Evolutionary conservation across 2,888 invertebrate genomes (phyloP), one percentile per base, ranked within the genome.

Genomic region (Micoletzkya japonica): DNA sequence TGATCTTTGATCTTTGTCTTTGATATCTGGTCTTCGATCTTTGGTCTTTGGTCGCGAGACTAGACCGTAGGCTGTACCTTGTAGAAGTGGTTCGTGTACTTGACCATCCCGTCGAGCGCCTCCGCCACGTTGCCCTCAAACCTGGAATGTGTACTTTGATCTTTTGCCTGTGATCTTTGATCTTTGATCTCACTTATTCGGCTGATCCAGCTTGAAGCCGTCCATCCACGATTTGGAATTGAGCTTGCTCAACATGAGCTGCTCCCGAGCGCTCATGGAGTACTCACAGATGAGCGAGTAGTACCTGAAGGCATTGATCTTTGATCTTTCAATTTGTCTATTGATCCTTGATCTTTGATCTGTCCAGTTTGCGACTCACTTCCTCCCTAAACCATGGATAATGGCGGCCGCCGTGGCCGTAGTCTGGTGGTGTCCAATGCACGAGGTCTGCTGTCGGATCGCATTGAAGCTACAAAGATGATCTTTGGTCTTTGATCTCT

Each of bases 231-330:
- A 71, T 58, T 80, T 74, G 59, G 77, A 74, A 67, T 79, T 73
- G 60, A 82, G 63, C 50, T 78, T 77, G 72, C 72, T 73, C 36
- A 82, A 70, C 82, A 82, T 82, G 14, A 74, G 77, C 70, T 79
- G 80, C 44, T 79, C 82, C n/a, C 75, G 72, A 26, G 73, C 60
- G 2, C 74, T 59, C 70, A 77, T 73, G 28, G 71, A 73, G 72
- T 78, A 82, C 32, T 75, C 70, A 26, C 81, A 74, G 34, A 73
- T 76, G 54, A 82, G 63, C 4, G 79, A 78, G 71, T 81, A 82
- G 69, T 82, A 79, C 49, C 75, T 73, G 50, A 36, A 70, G 20
- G 26, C 26, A 1, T 14, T 34, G 24, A 54, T 17, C 2, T 4
- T 58, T 10, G 32, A 4, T 24, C 20, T 32, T 20, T 30, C 4